Base-by-base conservation (phyloP, 2,797 vertebrate genomes). In the Balearica regulorum region DNA sequence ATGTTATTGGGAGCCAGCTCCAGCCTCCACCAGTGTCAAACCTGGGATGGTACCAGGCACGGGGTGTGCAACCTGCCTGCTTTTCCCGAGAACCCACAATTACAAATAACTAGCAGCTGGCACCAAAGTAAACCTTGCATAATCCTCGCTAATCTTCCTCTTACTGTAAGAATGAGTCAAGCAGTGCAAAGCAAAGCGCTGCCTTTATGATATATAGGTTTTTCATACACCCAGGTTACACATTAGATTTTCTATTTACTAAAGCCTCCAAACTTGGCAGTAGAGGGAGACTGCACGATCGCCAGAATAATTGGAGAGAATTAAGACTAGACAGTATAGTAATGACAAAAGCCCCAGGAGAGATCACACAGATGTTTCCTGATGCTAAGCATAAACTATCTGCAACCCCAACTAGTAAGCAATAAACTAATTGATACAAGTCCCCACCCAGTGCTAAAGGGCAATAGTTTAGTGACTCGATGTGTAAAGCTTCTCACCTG, bases 191-290 rank as follows among this genome's bases (percentile, higher is more conserved):
- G 73, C 2, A 13, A 41, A 62, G 83, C 71, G 31, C 11, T 3
- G 58, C 35, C 58, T 86, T 41, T 16, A 35, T 19, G 43, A 86
- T 24, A 8, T 4, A n/a, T 0, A 48, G 66, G 7, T 7, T 78
- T 65, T 57, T 66, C 80, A 55, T 6, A 48, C 77, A 39, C 10
- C 2, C 64, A 92, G 75, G 75, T 77, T 80, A 81, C 58, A 88
- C 69, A 16, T 69, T 64, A 39, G 43, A 71, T 91, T 88, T 46
- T 57, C 66, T 82, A 7, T 88, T 88, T 72, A 48, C 46, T 21
- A 77, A 72, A 88, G 70, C 76, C 87, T 91, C 51, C 66, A 66
- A 72, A 46, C 77, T 88, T 91, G 94, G 94, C 95, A 96, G 82
- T 17, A 78, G 69, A 94, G 76, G 72, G 78, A 94, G 85, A 94